phyloP scores from a whole-genome alignment of 2,888 invertebrate genomes.

The Caenorhabditis zanzibari region DNA sequence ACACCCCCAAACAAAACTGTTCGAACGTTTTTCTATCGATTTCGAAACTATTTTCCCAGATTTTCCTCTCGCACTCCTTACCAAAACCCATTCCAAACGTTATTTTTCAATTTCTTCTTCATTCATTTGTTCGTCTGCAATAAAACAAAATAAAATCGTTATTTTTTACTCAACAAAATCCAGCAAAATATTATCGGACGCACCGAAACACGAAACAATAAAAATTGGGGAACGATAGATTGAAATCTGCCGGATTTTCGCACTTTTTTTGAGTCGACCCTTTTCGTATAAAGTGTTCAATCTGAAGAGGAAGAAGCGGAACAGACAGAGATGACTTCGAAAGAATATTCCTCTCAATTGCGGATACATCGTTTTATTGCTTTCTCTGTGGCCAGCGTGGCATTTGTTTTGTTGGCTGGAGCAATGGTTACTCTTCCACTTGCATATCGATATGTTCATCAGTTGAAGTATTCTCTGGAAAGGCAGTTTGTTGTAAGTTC shows the following conservation, averaged over 20 bases:
- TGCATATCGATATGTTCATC: slow-evolving; percentile 63
- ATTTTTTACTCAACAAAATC: slow-evolving; percentile 27
- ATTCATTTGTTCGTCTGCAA: slow-evolving; percentile 36
- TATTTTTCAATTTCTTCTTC: slow-evolving; percentile 50
- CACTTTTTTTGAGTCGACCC: slow-evolving; percentile 49
- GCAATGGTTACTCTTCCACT: slow-evolving; percentile 65
- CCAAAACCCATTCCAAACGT: slow-evolving; percentile 48
- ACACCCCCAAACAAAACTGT: slow-evolving; percentile 19
- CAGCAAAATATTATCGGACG: slow-evolving; percentile 27
- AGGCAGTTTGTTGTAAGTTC: slow-evolving; percentile 53
- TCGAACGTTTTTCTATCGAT: background rate
- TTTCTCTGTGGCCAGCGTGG: slow-evolving; percentile 59
- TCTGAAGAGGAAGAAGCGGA: background rate
- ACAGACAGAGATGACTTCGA: slow-evolving; percentile 25
- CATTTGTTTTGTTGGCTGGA: slow-evolving; percentile 48
- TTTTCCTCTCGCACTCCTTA: slow-evolving; percentile 22
- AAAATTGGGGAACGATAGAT: slow-evolving; percentile 33
- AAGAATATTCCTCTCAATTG: slow-evolving; percentile 52
- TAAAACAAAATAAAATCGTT: slow-evolving; percentile 51
- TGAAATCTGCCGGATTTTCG: slow-evolving; percentile 60
- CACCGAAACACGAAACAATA: slow-evolving; percentile 57
- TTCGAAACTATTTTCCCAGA: slow-evolving; percentile 2
- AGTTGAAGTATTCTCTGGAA: slow-evolving; percentile 48
- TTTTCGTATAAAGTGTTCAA: slow-evolving; percentile 32
- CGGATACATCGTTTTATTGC: slow-evolving; percentile 64